phyloP scores from a whole-genome alignment of 2,113 vertebrate species.

The Actenoides hombroni region DNA sequence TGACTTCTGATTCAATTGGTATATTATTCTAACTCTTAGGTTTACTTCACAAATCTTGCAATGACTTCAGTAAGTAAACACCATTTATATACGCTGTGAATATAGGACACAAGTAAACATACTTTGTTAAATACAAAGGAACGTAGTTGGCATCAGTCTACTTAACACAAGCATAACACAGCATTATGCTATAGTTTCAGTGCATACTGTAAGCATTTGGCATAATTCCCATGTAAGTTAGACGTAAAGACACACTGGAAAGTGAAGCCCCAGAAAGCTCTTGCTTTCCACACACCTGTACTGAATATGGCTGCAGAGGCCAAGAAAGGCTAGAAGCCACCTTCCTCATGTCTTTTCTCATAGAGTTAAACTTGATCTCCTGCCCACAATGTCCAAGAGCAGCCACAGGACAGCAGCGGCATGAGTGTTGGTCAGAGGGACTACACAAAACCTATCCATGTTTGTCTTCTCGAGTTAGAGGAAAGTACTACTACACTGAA shows the following conservation, averaged over 20 bases:
- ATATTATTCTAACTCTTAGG: background rate
- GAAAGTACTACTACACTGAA: background rate
- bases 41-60: background rate
- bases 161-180: background rate
- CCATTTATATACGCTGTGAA: background rate
- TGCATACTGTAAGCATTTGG: background rate
- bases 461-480: background rate
- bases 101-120: background rate
- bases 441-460: background rate
- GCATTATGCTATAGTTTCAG: background rate
- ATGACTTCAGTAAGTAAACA: background rate
- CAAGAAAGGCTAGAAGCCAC: background rate
- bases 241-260: background rate
- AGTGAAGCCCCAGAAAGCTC: background rate
- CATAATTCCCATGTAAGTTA: background rate
- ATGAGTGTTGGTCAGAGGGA: background rate
- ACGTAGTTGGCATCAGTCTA: background rate
- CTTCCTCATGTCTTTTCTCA: background rate
- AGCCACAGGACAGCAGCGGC: background rate
- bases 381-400: background rate
- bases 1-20: background rate
- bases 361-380: background rate
- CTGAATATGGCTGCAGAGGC: background rate
- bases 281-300: background rate
- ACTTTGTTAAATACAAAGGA: background rate